A percentile compares a stretch with the other conserved stretches of the same genome.
phyloP scores from a whole-genome alignment of 2,113 vertebrate species.

The Platichthys stellatus region DNA sequence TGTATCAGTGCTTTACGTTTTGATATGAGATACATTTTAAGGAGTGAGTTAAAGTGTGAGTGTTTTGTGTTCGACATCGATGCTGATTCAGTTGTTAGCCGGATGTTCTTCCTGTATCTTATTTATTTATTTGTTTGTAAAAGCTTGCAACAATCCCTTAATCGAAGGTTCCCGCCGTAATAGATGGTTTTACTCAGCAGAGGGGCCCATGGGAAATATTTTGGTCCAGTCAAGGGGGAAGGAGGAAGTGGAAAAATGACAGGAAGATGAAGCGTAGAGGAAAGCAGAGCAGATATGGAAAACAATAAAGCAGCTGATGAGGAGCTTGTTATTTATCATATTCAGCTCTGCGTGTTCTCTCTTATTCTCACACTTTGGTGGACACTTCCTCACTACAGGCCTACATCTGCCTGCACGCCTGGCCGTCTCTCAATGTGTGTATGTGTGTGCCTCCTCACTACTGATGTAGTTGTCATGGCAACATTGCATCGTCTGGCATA shows the following conservation, averaged over 20 bases:
- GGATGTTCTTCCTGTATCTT: not conserved
- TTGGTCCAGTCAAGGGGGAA: slow-evolving; percentile 46
- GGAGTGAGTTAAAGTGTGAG: not conserved
- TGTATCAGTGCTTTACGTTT: not conserved
- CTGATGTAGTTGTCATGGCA: slow-evolving; percentile 69
- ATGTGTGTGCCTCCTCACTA: slow-evolving; percentile 15
- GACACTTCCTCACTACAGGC: slow-evolving; percentile 49
- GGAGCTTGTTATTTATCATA: slow-evolving; percentile 55
- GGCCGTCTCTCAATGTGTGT: slow-evolving; percentile 6
- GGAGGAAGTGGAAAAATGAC: slow-evolving; percentile 32
- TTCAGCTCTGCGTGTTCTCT: not conserved
- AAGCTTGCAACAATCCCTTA: slow-evolving; percentile 7
- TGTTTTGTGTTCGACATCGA: not conserved
- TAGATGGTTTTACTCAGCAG: slow-evolving; percentile 36
- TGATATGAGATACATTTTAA: not conserved
- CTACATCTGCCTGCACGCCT: slow-evolving; percentile 36
- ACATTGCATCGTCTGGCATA: slow-evolving; percentile 54
- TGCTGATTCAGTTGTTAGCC: not conserved
- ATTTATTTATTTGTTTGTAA: not conserved
- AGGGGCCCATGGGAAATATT: slow-evolving; percentile 59
- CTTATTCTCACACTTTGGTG: slow-evolving; percentile 21
- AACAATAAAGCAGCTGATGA: slow-evolving; percentile 63
- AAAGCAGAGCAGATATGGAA: slow-evolving; percentile 46
- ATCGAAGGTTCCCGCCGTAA: slow-evolving; percentile 35
- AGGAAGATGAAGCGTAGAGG: slow-evolving; percentile 49